phyloP scores from a whole-genome alignment of 2,888 invertebrate genomes.

The Pycnomerus fuliginosus region DNA sequence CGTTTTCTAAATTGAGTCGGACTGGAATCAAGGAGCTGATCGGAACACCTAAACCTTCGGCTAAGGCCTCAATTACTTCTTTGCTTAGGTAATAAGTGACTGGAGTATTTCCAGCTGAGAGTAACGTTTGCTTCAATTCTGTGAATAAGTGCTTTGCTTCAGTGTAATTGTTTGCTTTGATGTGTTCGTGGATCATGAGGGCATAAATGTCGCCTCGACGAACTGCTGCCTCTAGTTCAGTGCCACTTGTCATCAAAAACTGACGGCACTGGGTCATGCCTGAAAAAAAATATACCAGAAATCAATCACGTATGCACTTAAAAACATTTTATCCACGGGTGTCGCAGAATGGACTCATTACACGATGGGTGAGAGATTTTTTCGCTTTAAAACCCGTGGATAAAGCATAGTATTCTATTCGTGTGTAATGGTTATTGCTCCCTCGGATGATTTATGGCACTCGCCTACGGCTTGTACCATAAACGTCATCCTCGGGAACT shows the following conservation, averaged over 20 bases:
- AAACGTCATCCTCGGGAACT: too few species aligned
- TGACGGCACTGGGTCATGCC: constrained; percentile 49
- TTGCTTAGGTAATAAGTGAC: constrained; percentile 51
- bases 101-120: constrained; percentile 36
- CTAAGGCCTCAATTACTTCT: constrained; percentile 47
- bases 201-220: constrained; percentile 52
- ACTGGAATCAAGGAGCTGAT: constrained; percentile 40
- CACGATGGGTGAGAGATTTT: too few species aligned
- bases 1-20: constrained; percentile 26
- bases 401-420: too few species aligned
- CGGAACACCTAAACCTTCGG: constrained; percentile 47
- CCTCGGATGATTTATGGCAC: too few species aligned
- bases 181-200: constrained; percentile 49
- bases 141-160: constrained; percentile 48
- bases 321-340: too few species aligned
- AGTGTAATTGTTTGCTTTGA: constrained; percentile 44
- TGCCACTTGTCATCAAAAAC: constrained; percentile 44
- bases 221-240: constrained; percentile 48
- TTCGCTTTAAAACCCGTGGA: too few species aligned
- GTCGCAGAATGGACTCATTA: too few species aligned
- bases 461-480: too few species aligned
- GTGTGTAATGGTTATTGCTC: too few species aligned
- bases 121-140: constrained; percentile 47
- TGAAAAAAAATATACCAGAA: constrained; percentile 26
- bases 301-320: too few species aligned